These are phyloP conservation scores for Clarias magur DNA, from an alignment of 2,113 vertebrate species.

Conservation along the genomic window DNA sequence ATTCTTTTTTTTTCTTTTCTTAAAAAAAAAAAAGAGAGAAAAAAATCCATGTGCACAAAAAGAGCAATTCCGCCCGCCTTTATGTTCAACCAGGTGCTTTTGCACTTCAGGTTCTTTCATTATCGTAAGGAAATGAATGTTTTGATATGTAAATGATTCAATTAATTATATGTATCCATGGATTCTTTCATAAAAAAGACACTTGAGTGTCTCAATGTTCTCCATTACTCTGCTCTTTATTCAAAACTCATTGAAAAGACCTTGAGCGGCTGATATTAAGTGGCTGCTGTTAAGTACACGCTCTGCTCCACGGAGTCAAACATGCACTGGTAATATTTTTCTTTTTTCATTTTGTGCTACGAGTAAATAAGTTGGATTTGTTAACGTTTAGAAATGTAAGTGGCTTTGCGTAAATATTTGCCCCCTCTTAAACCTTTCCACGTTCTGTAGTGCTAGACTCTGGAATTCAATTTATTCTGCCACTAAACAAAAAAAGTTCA, in stretches of 20 bases:
- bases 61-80: constrained; percentile 32
- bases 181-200: constrained; percentile 33
- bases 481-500: too few relatives aligned
- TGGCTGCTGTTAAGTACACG: not conserved
- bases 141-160: constrained; percentile 61
- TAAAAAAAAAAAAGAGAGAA: too few relatives aligned
- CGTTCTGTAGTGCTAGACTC: not conserved
- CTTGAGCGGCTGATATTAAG: constrained; percentile 30
- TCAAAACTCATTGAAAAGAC: constrained; percentile 23
- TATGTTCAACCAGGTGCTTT: constrained; percentile 41
- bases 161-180: constrained; percentile 56
- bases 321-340: not conserved
- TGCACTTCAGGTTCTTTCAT: constrained; percentile 37
- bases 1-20: constrained; percentile 25
- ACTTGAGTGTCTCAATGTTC: constrained; percentile 36
- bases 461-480: not conserved
- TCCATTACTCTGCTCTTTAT: constrained; percentile 35
- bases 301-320: constrained; percentile 21
- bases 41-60: not conserved
- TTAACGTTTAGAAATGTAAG: not conserved
- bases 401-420: not conserved
- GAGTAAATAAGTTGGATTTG: not conserved
- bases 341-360: not conserved
- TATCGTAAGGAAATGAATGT: constrained; percentile 52
- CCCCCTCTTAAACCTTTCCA: too few relatives aligned